Percentiles rank a stretch among this genome's conserved stretches.
Conservation (phyloP, 1,140 invertebrate genomes). For the Heliconius nattereri region DNA sequence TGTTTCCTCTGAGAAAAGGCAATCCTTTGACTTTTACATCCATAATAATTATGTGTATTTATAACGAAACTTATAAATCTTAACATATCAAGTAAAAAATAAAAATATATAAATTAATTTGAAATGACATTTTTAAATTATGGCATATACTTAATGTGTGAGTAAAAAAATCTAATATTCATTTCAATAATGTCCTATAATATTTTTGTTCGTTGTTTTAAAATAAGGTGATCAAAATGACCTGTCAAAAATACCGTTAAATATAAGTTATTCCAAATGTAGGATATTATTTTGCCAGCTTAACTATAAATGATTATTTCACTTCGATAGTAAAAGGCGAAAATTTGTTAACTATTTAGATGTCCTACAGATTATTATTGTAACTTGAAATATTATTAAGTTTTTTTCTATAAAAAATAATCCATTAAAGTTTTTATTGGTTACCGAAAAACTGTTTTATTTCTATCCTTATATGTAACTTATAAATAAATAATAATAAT, state of each 20-base stretch:
- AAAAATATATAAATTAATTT: background rate
- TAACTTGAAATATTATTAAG: slow-evolving; percentile 28
- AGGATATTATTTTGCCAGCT: background rate
- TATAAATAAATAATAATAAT: too few species aligned
- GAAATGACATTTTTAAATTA: background rate
- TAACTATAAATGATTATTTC: background rate
- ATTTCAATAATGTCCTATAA: background rate
- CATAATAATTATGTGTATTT: background rate
- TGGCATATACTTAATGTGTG: background rate
- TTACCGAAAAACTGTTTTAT: slow-evolving; percentile 41
- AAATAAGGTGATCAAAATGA: background rate
- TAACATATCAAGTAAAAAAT: background rate
- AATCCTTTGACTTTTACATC: too few species aligned
- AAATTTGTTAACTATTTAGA: slow-evolving; percentile 16
- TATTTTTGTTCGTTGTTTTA: background rate
- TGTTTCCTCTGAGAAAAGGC: too few species aligned
- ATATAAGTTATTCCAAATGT: background rate
- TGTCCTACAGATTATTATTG: slow-evolving; percentile 21
- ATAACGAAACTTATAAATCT: background rate
- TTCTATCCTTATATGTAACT: background rate
- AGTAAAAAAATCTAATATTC: background rate
- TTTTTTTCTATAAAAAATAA: slow-evolving; percentile 36
- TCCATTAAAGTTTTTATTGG: slow-evolving; percentile 44
- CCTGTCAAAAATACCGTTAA: background rate
- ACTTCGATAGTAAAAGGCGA: background rate